A percentile compares a stretch with the other conserved stretches of the same genome.
Conservation (phyloP, 2,113 vertebrate species). For the Muntiacus reevesi region DNA sequence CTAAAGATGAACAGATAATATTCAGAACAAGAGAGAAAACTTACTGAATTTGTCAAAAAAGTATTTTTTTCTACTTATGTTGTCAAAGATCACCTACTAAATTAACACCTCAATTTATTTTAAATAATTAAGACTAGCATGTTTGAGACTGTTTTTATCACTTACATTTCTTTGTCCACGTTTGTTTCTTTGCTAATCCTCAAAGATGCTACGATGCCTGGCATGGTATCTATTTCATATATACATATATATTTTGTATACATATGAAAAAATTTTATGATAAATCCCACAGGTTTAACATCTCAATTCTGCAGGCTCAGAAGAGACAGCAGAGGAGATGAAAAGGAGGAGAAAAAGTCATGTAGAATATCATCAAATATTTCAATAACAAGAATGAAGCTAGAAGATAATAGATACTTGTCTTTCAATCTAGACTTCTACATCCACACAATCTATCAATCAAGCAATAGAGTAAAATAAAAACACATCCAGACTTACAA, state of each 20-base stretch:
- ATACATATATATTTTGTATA: neutral
- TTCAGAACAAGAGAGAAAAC: neutral
- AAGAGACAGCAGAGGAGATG: neutral
- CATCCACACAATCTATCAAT: neutral
- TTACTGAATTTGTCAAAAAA: neutral
- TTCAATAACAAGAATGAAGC: neutral
- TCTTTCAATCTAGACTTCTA: conserved; percentile 11
- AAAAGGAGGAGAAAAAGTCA: neutral
- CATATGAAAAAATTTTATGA: neutral
- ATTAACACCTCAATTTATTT: neutral
- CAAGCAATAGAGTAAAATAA: neutral
- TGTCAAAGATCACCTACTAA: conserved; percentile 1
- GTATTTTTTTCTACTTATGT: neutral
- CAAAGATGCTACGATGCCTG: neutral
- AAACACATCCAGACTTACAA: neutral
- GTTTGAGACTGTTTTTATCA: neutral
- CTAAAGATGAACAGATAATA: neutral
- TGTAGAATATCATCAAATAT: neutral
- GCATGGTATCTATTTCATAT: neutral
- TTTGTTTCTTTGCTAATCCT: neutral
- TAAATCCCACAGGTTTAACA: neutral
- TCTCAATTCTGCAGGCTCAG: neutral
- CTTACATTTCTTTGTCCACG: neutral
- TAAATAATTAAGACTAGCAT: neutral
- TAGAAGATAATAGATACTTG: neutral